Evolutionary conservation across 2,797 vertebrate genomes (phyloP).

Genomic region (Sebastes steindachneri): DNA sequence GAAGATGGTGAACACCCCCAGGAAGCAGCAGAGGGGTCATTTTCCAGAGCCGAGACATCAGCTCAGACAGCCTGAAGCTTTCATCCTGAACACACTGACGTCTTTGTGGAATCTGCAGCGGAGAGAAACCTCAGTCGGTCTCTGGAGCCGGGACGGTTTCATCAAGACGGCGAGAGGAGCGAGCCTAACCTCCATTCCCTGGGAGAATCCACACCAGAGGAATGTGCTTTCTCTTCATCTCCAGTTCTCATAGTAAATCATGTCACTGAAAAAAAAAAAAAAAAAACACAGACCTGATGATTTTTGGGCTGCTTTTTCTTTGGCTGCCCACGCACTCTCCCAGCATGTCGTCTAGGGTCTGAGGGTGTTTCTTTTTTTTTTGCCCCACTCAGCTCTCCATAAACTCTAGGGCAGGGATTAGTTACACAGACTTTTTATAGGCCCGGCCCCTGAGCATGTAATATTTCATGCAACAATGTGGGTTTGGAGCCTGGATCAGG

Average conservation of each 20-base stretch:
- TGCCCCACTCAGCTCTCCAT: constrained; percentile 26
- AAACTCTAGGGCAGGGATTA: constrained; percentile 54
- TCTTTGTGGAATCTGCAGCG: constrained; percentile 36
- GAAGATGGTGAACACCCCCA: constrained; percentile 25
- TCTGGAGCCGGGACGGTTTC: constrained; percentile 39
- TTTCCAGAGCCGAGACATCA: constrained; percentile 12
- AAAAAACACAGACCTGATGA: constrained; percentile 39
- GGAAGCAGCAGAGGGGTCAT: constrained; percentile 11
- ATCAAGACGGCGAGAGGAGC: constrained; percentile 21
- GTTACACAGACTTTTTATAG: constrained; percentile 50
- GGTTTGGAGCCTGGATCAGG: constrained; percentile 47
- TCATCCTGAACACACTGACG: constrained; percentile 19
- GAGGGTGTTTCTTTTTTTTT: background rate
- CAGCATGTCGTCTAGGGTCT: constrained; percentile 42
- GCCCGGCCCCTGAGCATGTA: constrained; percentile 11
- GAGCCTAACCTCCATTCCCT: constrained; percentile 21
- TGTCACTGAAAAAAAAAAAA: background rate
- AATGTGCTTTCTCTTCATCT: constrained; percentile 55
- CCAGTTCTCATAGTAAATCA: constrained; percentile 67
- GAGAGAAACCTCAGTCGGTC: constrained; percentile 41
- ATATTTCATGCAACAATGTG: constrained; percentile 48
- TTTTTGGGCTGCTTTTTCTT: constrained; percentile 27
- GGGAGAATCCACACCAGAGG: constrained; percentile 42
- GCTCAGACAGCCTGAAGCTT: constrained; percentile 16
- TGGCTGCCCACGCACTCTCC: constrained; percentile 41